phyloP scores from a whole-genome alignment of 2,113 vertebrate genomes.

The Tachysurus vachellii region DNA sequence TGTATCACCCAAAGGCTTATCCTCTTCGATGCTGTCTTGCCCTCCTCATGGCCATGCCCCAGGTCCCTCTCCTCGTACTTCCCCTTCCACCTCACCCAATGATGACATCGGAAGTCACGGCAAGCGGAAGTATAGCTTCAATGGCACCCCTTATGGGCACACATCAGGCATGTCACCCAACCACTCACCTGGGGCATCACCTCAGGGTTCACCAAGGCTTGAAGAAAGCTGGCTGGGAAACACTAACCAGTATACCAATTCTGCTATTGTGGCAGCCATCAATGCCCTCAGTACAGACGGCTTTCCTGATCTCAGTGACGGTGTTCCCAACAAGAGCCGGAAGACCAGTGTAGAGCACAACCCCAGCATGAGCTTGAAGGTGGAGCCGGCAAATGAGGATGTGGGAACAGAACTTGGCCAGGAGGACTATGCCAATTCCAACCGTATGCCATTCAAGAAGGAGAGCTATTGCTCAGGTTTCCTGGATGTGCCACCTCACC shows the following conservation, averaged over 20 bases:
- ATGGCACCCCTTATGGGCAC: slow-evolving; percentile 77
- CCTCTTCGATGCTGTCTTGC: slow-evolving; percentile 82
- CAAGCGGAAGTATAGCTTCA: slow-evolving; percentile 91
- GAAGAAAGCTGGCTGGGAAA: slow-evolving; percentile 89
- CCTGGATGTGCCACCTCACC: slow-evolving; percentile 88
- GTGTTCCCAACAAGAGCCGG: slow-evolving; percentile 88
- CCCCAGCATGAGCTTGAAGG: slow-evolving; percentile 84
- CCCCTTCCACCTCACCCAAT: slow-evolving; percentile 85
- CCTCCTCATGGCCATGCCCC: slow-evolving; percentile 77
- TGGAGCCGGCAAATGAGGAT: slow-evolving; percentile 84
- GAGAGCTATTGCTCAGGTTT: slow-evolving; percentile 89
- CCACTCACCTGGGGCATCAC: slow-evolving; percentile 84
- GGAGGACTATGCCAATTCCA: slow-evolving; percentile 82
- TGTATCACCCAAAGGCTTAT: slow-evolving; percentile 87
- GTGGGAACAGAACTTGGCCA: slow-evolving; percentile 76
- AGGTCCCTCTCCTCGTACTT: slow-evolving; percentile 82
- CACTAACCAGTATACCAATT: slow-evolving; percentile 95
- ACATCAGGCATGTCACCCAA: slow-evolving; percentile 80
- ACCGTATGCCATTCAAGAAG: slow-evolving; percentile 86
- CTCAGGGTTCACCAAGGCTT: slow-evolving; percentile 82
- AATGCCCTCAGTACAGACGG: slow-evolving; percentile 94
- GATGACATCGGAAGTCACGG: slow-evolving; percentile 83
- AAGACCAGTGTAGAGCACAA: slow-evolving; percentile 84
- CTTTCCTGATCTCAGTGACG: slow-evolving; percentile 83
- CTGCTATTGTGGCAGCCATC: slow-evolving; percentile 93